Conservation (phyloP, 2,888 invertebrate species). For the Phaonia tiefii region DNA sequence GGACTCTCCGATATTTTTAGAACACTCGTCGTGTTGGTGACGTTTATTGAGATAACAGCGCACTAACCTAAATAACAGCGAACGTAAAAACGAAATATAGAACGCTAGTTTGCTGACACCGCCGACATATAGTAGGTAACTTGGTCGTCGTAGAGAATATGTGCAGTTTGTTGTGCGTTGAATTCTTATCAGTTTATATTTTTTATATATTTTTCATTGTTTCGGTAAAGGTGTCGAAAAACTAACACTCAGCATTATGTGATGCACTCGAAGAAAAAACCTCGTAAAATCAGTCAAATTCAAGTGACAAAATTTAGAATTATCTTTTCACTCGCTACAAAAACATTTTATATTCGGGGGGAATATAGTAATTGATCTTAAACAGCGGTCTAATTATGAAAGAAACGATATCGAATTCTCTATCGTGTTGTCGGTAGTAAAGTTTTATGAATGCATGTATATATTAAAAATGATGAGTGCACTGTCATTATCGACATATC, state of each 20-base stretch:
- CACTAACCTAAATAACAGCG: slow-evolving; percentile 23
- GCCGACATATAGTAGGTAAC: too few relatives aligned
- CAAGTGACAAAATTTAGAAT: too few relatives aligned
- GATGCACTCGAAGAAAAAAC: slow-evolving; percentile 3
- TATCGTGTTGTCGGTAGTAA: too few relatives aligned
- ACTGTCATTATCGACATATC: too few relatives aligned
- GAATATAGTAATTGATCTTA: too few relatives aligned
- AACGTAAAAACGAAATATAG: not conserved
- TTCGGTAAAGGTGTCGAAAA: slow-evolving; percentile 1
- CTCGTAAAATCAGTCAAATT: too few relatives aligned
- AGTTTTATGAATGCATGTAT: too few relatives aligned
- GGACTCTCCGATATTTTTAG: slow-evolving; percentile 22
- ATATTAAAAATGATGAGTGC: too few relatives aligned
- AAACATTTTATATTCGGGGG: too few relatives aligned
- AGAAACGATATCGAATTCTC: too few relatives aligned
- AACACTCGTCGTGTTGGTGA: slow-evolving; percentile 6
- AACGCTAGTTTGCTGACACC: not conserved
- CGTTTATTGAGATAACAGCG: slow-evolving; percentile 31
- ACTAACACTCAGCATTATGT: slow-evolving; percentile 6
- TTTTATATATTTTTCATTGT: slow-evolving; percentile 12
- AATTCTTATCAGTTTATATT: not conserved
- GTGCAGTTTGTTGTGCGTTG: slow-evolving; percentile 4
- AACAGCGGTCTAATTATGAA: too few relatives aligned
- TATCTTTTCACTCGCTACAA: too few relatives aligned
- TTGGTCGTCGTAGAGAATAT: slow-evolving; percentile 13